These are phyloP conservation scores for Salpingus planirostris DNA, from an alignment of 2,888 invertebrate genomes.

Conservation along the genomic window DNA sequence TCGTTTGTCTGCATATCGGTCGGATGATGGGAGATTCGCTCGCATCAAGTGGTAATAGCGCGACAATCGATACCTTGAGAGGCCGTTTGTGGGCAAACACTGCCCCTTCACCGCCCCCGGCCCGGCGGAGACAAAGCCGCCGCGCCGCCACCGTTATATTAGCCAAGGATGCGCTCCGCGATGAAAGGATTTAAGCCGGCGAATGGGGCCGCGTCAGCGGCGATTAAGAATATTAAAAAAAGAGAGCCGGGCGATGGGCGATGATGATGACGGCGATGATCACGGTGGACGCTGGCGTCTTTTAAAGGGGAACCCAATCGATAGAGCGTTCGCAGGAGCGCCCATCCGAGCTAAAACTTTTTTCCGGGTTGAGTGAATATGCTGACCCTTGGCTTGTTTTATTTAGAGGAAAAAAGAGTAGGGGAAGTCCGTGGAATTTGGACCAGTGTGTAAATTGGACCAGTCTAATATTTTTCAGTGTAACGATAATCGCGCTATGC, in stretches of 20 bases:
- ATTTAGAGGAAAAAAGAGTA: conserved; percentile 32
- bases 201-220: conserved; percentile 3
- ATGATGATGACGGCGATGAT: no score
- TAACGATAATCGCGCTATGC: no score
- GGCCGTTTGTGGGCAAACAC: conserved; percentile 16
- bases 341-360: no score
- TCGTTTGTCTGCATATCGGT: no score
- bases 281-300: no score
- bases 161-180: conserved; percentile 19
- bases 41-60: no score
- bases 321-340: no score
- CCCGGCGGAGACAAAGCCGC: conserved; percentile 1
- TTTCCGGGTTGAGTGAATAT: conserved; percentile 34
- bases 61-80: conserved; percentile 18
- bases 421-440: no score
- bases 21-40: no score
- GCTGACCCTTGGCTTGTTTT: conserved; percentile 43
- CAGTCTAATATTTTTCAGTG: no score
- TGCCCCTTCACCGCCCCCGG: conserved; percentile 8
- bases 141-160: conserved; percentile 4
- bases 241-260: conserved; percentile 7
- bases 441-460: no score
- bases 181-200: conserved; percentile 24
- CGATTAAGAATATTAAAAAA: conserved; percentile 25
- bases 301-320: no score